Evolutionary conservation across 1,140 invertebrate genomes (phyloP), one percentile per base, ranked within the genome.

Genomic region (Drosophila malerkotliana): DNA sequence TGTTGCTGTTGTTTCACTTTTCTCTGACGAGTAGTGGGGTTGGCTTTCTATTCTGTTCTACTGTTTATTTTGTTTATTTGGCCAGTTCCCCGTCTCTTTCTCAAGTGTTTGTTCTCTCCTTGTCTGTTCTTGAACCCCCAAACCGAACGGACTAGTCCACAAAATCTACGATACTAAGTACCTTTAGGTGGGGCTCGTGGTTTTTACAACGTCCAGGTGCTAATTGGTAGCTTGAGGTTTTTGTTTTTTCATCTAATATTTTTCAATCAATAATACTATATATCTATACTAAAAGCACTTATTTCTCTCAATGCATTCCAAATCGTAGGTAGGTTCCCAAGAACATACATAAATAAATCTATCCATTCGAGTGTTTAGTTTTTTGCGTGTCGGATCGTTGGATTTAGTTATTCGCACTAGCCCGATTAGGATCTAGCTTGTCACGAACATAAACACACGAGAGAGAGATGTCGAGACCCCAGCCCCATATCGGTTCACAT

Each of bases 91-190:
- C 51, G 12, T 53, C 30, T 34, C 9, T 47, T 47, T 47, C 18
- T 47, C 18, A 9, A 47, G 15, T 47, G 44, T 47, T 47, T 18
- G 44, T 12, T 10, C 44, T 10, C 6, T 21, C 44, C 41, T 51
- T 58, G 21, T 72, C 34, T 62, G 53, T 51, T 52, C 79, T 75
- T 41, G 51, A 75, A 74, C 68, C 55, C 44, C 72, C 39, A 1
- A 14, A 34, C n/a, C 18, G 1, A 18, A 18, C 18, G 18, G 28
- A 58, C 21, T 52, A 45, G 55, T 67, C 26, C 30, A 26, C 26
- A 6, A 48, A 71, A 71, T 60, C 63, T 71, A 21, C 10, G 1
- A 3, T 0, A 48, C 54, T 37, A 57, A 41, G 37, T 34, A 45
- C 32, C 54, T 28, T 48, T n/a, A 28, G 68, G 41, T 61, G 55